A percentile compares a stretch with the other conserved stretches of the same genome.
phyloP scores from a whole-genome alignment of 2,797 vertebrate species.

The Calcarius lapponicus region DNA sequence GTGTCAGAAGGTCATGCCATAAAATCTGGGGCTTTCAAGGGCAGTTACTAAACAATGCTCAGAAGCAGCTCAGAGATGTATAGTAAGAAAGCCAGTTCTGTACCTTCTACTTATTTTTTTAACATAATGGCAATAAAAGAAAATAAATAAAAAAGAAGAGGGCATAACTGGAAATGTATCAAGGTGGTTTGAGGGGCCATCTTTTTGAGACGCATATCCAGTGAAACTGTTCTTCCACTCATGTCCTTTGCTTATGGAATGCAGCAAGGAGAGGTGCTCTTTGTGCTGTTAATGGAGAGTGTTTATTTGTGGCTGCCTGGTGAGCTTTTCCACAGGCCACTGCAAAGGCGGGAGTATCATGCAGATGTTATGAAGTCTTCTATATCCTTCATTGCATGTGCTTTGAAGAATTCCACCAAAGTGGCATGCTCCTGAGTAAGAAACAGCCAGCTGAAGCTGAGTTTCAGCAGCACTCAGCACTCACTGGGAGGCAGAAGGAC shows the following conservation, averaged over 20 bases:
- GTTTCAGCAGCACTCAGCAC: neutral
- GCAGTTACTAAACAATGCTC: neutral
- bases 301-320: neutral
- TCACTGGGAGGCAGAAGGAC: neutral
- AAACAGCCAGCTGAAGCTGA: neutral
- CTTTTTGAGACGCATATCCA: neutral
- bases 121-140: neutral
- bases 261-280: neutral
- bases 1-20: neutral
- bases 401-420: neutral
- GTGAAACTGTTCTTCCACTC: neutral
- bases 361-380: neutral
- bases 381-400: neutral
- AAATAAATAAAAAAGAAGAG: neutral
- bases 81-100: neutral
- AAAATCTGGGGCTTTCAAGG: neutral
- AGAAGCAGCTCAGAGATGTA: neutral
- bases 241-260: neutral
- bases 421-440: neutral
- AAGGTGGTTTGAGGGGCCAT: neutral
- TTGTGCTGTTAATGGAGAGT: neutral
- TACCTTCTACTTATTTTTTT: neutral
- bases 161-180: neutral
- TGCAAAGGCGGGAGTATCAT: neutral
- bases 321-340: fast-evolving